Base-by-base conservation (phyloP, 2,797 vertebrate genomes). In the Notamacropus eugenii region DNA sequence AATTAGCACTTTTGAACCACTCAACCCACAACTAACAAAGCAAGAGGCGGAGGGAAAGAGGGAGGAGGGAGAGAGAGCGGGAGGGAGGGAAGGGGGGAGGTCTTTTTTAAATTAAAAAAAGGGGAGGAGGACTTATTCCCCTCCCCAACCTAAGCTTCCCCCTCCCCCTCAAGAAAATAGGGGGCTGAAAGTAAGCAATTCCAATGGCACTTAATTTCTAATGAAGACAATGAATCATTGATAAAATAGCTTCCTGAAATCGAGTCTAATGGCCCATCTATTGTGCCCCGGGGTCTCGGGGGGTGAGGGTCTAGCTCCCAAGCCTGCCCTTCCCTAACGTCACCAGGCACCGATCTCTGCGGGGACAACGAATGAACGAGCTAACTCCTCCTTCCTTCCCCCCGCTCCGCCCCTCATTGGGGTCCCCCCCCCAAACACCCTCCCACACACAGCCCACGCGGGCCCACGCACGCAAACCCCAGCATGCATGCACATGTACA, bases 1-100 rank as follows among this genome's bases (percentile, higher is more conserved):
- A 97, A 97, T 97, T 96, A 98, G 97, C 97, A 97, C 98, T 97
- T 98, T 96, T 96, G 98, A 98, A 97, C 93, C 3, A 54, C 97
- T 98, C 97, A 96, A 94, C 97, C 98, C 94, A 91, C 97, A 95
- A 91, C 96, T 91, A 97, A 98, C 97, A 98, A 98, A 98, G 97
- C 97, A 96, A 93, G 96, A 95, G 97, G 97, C 97, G 95, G 96
- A 59, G 92, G 92, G 93, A 28, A 97, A 93, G 97, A 96, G 74
- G 91, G 94, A 54, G 92, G 96, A 95, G 58, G 96, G 95, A 93
- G 93, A 74, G 5, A 16, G 74, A 82, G 67, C 1, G 2, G 5
- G 62, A 22, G 16, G n/a, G 16, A 6, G 19, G 1, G 19, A 12
- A 1, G n/a, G 6, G 24, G 6, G n/a, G n/a, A 40, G 14, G 19